Percentiles rank a stretch among this genome's conserved stretches.
phyloP scores from a whole-genome alignment of 2,888 invertebrate species.

The Acanthoscelides obtectus region DNA sequence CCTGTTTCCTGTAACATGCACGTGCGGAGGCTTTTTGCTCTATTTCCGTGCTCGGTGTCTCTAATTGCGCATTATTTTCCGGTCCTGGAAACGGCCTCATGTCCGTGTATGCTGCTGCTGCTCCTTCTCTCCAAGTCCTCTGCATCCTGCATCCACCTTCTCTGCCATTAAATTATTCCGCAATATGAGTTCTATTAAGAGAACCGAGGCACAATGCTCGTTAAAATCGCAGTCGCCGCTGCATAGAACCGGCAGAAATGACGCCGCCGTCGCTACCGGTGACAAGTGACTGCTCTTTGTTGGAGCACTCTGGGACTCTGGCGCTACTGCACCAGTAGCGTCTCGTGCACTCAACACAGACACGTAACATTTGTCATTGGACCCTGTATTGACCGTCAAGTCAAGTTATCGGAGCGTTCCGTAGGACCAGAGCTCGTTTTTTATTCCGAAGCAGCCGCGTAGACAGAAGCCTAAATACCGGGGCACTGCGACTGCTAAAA shows the following conservation, averaged over 20 bases:
- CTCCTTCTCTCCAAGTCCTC: not conserved
- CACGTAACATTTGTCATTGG: too few relatives aligned
- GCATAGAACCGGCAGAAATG: not conserved
- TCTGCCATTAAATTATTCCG: constrained; percentile 1
- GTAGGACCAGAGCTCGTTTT: too few relatives aligned
- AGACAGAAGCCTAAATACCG: too few relatives aligned
- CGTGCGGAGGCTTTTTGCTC: not conserved
- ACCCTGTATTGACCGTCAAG: too few relatives aligned
- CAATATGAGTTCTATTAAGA: constrained; percentile 1
- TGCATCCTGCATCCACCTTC: not conserved
- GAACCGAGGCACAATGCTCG: constrained; percentile 1
- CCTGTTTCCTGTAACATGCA: not conserved
- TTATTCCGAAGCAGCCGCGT: too few relatives aligned
- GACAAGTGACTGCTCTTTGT: not conserved
- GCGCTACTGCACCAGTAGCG: not conserved
- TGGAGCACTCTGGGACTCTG: too few relatives aligned
- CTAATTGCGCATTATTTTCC: not conserved
- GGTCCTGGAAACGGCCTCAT: not conserved
- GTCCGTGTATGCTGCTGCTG: not conserved
- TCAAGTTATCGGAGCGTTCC: too few relatives aligned
- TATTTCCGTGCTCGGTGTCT: not conserved
- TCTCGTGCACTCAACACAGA: too few relatives aligned
- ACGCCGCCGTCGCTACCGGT: not conserved
- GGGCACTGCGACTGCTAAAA: too few relatives aligned
- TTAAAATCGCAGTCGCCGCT: not conserved